A percentile compares a stretch with the other conserved stretches of the same genome.
phyloP scores from a whole-genome alignment of 2,113 vertebrate species.

The Charina bottae region DNA sequence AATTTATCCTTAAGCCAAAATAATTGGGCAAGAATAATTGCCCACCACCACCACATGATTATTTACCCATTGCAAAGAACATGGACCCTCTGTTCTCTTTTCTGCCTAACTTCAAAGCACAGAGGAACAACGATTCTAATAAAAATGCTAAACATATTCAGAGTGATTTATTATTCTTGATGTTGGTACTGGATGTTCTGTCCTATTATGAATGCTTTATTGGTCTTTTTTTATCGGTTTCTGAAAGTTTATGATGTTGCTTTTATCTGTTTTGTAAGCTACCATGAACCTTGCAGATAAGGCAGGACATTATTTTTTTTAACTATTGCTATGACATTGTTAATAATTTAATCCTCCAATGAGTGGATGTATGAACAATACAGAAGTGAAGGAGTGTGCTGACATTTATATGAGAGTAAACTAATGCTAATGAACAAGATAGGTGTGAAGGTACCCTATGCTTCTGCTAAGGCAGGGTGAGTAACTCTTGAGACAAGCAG shows the following conservation, averaged over 20 bases:
- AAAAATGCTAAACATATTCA: background rate
- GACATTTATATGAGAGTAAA: background rate
- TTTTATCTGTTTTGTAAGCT: constrained; percentile 2
- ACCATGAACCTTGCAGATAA: constrained; percentile 2
- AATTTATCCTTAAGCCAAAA: background rate
- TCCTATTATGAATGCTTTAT: constrained; percentile 21
- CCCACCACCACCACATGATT: background rate
- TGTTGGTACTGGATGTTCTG: constrained; percentile 4
- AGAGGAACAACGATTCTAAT: background rate
- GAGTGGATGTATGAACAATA: background rate
- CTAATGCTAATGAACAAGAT: background rate
- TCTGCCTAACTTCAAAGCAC: background rate
- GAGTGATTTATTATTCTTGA: constrained; percentile 23
- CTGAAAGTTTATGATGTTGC: constrained; percentile 9
- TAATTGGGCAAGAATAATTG: background rate
- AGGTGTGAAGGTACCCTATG: background rate
- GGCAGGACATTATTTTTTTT: background rate
- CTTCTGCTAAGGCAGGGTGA: too few species aligned
- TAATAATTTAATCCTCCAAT: background rate
- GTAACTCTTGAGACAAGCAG: too few species aligned
- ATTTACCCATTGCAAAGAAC: background rate
- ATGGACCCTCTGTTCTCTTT: background rate
- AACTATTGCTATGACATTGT: background rate
- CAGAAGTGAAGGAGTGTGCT: background rate
- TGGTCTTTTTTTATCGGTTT: background rate